phyloP scores from a whole-genome alignment of 2,113 vertebrate species.

The Pseudorectes ferrugineus region DNA sequence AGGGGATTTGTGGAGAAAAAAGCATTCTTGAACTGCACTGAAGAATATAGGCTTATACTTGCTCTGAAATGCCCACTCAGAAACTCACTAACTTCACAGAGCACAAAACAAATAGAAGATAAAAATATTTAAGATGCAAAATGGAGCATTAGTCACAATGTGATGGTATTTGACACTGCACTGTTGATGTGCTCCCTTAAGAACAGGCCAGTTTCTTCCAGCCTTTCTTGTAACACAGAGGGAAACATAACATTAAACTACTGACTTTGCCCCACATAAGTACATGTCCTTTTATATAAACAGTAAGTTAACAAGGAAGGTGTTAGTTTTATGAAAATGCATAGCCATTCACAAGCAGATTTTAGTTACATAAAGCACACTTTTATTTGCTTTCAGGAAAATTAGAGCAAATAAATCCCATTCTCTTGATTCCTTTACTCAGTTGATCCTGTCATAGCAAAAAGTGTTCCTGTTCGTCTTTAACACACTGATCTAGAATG shows the following conservation, averaged over 20 bases:
- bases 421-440: not conserved
- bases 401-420: not conserved
- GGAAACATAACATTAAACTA: not conserved
- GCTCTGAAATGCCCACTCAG: not conserved
- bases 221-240: not conserved
- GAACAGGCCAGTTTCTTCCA: not conserved
- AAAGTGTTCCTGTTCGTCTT: not conserved
- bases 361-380: not conserved
- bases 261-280: not conserved
- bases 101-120: not conserved
- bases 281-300: not conserved
- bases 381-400: not conserved
- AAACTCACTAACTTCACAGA: not conserved
- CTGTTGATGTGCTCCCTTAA: not conserved
- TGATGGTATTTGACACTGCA: not conserved
- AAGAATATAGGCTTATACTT: not conserved
- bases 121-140: slow-evolving; percentile 4
- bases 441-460: not conserved
- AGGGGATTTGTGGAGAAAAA: not conserved
- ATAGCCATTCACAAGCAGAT: not conserved
- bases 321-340: not conserved
- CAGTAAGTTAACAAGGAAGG: not conserved
- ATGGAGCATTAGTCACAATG: not conserved
- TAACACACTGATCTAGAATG: not conserved
- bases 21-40: not conserved